phyloP scores from a whole-genome alignment of 2,797 vertebrate species.

The Benthosema pterotum region DNA sequence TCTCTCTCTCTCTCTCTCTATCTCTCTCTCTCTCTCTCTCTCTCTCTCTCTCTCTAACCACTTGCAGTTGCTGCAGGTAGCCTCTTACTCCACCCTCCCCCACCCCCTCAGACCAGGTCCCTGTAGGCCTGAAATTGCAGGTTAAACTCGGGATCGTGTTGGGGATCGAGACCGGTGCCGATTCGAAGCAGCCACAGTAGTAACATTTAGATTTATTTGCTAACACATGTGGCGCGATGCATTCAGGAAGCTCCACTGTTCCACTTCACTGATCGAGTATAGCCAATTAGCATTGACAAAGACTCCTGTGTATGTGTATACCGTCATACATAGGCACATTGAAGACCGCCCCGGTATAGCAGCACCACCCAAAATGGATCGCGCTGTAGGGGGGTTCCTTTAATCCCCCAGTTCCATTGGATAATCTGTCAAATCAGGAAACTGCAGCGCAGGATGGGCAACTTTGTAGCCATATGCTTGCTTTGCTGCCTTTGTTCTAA shows the following conservation, averaged over 20 bases:
- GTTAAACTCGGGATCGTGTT: no score
- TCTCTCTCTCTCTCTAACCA: background rate
- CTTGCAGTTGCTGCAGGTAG: constrained; percentile 1
- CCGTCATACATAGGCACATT: constrained; percentile 45
- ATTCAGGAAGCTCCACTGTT: constrained; percentile 66
- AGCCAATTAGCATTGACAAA: constrained; percentile 81
- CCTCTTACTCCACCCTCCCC: constrained; percentile 15
- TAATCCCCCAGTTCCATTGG: constrained; percentile 45
- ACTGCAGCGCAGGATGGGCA: constrained; percentile 13
- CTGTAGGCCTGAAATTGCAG: constrained; percentile 40
- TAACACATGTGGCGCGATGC: constrained; percentile 62
- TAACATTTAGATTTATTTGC: constrained; percentile 52
- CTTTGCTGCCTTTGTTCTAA: constrained; percentile 20
- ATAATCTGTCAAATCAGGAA: constrained; percentile 56
- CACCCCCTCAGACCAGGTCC: background rate
- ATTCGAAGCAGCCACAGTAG: no score
- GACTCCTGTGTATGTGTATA: constrained; percentile 65
- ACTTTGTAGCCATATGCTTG: constrained; percentile 18
- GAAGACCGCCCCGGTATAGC: constrained; percentile 55
- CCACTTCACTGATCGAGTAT: constrained; percentile 60
- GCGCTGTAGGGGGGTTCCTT: constrained; percentile 45
- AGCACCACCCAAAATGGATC: constrained; percentile 62
- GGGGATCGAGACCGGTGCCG: no score
- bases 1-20: background rate
- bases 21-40: background rate